Conservation (phyloP, 2,888 invertebrate species). For the Rugalucina vietnamica region DNA sequence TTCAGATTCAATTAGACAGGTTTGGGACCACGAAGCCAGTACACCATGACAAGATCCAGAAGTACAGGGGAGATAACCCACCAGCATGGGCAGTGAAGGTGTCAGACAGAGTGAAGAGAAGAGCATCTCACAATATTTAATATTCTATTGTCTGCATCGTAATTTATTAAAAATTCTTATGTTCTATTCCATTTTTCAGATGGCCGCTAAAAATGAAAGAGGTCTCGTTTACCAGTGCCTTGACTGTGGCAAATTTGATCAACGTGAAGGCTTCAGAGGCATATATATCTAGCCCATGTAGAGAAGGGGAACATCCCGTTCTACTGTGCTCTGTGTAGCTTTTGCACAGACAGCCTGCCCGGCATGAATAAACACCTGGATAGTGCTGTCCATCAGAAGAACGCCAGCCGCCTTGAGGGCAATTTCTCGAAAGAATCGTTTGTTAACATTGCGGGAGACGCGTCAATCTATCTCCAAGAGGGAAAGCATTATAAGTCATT, state of each 20-base stretch:
- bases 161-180: no score
- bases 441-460: not conserved
- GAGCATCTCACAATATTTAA: no score
- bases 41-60: not conserved
- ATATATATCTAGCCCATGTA: not conserved
- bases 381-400: not conserved
- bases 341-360: not conserved
- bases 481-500: not conserved
- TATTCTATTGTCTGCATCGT: no score
- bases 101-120: not conserved
- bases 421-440: not conserved
- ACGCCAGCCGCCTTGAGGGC: not conserved
- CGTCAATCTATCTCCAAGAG: not conserved
- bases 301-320: not conserved
- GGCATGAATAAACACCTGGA: not conserved
- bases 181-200: no score
- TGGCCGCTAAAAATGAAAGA: no score
- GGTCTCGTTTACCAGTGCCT: not conserved
- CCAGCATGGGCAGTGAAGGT: not conserved
- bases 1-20: not conserved
- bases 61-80: not conserved
- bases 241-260: not conserved
- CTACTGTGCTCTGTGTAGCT: not conserved
- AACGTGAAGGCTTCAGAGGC: not conserved
- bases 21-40: not conserved